These are phyloP conservation scores for Drosophila lacteicornis DNA, from an alignment of 1,140 invertebrate species.

Conservation along the genomic window DNA sequence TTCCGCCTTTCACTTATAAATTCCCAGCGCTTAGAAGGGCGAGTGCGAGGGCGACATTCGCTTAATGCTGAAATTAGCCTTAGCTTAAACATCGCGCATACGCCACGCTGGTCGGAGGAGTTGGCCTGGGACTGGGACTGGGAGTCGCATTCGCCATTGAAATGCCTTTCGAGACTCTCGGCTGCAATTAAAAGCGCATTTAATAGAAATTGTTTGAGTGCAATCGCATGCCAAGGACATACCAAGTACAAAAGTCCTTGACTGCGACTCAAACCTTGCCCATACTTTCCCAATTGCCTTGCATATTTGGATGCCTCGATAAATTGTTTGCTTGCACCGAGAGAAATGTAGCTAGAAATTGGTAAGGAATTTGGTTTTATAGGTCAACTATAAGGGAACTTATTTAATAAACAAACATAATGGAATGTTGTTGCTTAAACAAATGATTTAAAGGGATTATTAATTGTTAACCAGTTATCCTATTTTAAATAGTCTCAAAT, in stretches of 20 bases:
- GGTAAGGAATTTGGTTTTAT: neutral
- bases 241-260: conserved; percentile 24
- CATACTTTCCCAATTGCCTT: conserved; percentile 7
- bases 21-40: conserved; percentile 25
- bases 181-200: conserved; percentile 70
- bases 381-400: neutral
- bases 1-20: conserved; percentile 40
- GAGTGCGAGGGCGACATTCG: conserved; percentile 28
- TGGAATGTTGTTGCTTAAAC: too few relatives aligned
- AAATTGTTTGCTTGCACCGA: conserved; percentile 21
- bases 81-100: conserved; percentile 39
- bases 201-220: conserved; percentile 67
- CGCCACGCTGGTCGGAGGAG: conserved; percentile 31
- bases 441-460: too few relatives aligned
- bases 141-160: conserved; percentile 38
- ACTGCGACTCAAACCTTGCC: conserved; percentile 17
- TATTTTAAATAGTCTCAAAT: too few relatives aligned
- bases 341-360: neutral
- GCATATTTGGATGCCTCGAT: conserved; percentile 18
- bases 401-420: too few relatives aligned
- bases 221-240: conserved; percentile 55
- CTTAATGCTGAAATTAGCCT: conserved; percentile 56
- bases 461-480: too few relatives aligned
- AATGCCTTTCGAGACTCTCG: conserved; percentile 45
- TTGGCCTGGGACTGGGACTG: conserved; percentile 6